A percentile compares a stretch with the other conserved stretches of the same genome.
Evolutionary conservation across 2,888 invertebrate species (phyloP).

Genomic region (Agrochola lychnidis): DNA sequence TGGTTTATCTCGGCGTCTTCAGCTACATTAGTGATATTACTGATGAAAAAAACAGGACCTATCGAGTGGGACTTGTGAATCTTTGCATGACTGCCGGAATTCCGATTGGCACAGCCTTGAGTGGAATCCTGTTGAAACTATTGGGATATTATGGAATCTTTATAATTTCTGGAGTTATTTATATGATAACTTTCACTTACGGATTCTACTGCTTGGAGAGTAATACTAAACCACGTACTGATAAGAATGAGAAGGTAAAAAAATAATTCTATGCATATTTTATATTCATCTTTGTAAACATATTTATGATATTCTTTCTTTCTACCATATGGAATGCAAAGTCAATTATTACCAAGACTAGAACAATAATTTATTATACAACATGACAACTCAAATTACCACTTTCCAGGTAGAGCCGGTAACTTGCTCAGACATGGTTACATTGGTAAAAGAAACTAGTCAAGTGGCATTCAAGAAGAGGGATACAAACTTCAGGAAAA

Average conservation of each 20-base stretch:
- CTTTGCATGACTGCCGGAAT: slow-evolving; percentile 90
- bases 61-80: slow-evolving; percentile 91
- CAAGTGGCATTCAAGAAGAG: slow-evolving; percentile 88
- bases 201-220: slow-evolving; percentile 78
- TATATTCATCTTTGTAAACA: not conserved
- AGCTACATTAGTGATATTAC: slow-evolving; percentile 92
- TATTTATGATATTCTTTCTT: no score
- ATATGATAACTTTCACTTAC: slow-evolving; percentile 85
- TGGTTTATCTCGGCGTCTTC: slow-evolving; percentile 90
- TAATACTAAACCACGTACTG: slow-evolving; percentile 77
- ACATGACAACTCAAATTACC: not conserved
- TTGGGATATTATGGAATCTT: slow-evolving; percentile 87
- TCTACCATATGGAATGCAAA: not conserved
- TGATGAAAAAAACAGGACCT: slow-evolving; percentile 88
- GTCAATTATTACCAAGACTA: not conserved
- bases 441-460: slow-evolving; percentile 86
- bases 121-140: slow-evolving; percentile 86
- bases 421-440: slow-evolving; percentile 74
- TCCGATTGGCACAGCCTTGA: slow-evolving; percentile 90
- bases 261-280: not conserved
- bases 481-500: slow-evolving; percentile 80
- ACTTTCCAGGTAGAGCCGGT: slow-evolving; percentile 77
- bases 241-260: slow-evolving; percentile 74
- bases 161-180: slow-evolving; percentile 76
- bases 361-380: not conserved